phyloP scores from a whole-genome alignment of 30 jellyfish, hydroid and myxozoan genomes.

The Turritopsis dohrnii region DNA sequence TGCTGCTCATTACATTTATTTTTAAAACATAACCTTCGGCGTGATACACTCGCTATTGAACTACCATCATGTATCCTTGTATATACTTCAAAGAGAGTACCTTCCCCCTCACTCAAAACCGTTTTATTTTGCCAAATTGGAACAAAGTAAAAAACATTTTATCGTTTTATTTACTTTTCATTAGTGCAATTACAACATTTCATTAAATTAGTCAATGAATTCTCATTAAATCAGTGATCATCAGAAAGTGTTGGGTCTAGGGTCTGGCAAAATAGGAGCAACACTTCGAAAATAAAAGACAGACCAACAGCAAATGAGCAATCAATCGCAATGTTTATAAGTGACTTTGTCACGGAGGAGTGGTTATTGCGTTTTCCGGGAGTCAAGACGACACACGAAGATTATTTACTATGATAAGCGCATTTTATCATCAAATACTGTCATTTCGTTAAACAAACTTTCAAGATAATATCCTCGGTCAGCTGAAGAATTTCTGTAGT shows the following conservation, averaged over 20 bases:
- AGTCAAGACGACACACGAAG: background rate
- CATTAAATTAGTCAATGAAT: too few relatives aligned
- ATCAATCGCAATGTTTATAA: background rate
- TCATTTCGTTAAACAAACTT: background rate
- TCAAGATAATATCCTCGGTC: too few relatives aligned
- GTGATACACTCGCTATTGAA: background rate
- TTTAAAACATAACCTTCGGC: background rate
- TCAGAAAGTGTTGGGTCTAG: background rate
- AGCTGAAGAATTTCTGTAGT: too few relatives aligned
- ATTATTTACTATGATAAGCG: background rate
- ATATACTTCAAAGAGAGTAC: background rate
- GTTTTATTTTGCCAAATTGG: background rate
- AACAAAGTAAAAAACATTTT: background rate
- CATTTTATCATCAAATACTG: background rate
- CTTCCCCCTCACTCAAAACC: background rate
- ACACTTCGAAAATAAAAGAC: background rate
- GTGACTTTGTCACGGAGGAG: slow-evolving; percentile 7
- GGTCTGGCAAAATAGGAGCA: background rate
- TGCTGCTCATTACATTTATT: background rate
- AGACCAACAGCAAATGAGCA: slow-evolving; percentile 16
- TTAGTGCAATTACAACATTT: too few relatives aligned
- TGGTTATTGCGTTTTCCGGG: slow-evolving; percentile 12
- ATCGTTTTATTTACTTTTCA: too few relatives aligned
- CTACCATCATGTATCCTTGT: background rate
- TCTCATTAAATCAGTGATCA: background rate